Conservation (phyloP, 2,797 vertebrate species). For the Kryptolebias ocellatus region DNA sequence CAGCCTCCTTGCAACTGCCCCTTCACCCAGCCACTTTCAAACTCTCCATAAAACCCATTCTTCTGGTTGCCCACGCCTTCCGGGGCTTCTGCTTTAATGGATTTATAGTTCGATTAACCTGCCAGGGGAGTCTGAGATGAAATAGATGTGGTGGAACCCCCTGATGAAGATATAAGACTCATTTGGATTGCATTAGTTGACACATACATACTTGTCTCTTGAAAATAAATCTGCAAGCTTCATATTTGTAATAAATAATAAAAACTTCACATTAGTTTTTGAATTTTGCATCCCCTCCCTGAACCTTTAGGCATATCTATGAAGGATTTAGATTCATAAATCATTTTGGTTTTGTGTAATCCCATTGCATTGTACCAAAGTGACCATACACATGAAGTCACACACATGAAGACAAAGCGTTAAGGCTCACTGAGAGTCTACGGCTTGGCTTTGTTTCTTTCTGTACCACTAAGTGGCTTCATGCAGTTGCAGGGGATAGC, state of each 20-base stretch:
- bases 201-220: background rate
- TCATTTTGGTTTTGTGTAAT: slow-evolving; percentile 16
- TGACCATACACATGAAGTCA: slow-evolving; percentile 9
- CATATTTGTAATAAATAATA: background rate
- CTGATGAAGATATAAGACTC: slow-evolving; percentile 1
- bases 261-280: background rate
- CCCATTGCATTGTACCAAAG: background rate
- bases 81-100: slow-evolving; percentile 17
- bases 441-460: background rate
- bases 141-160: background rate
- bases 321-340: slow-evolving; percentile 4
- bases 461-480: background rate
- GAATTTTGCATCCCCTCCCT: background rate
- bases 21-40: slow-evolving; percentile 30
- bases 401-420: slow-evolving; percentile 7
- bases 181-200: background rate
- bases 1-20: slow-evolving; percentile 18
- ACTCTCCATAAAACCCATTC: slow-evolving; percentile 8
- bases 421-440: background rate
- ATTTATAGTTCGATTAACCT: slow-evolving; percentile 12
- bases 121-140: background rate
- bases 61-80: slow-evolving; percentile 21
- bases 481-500: background rate
- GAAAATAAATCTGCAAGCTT: background rate
- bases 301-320: slow-evolving; percentile 1